Percentiles rank a stretch among this genome's conserved stretches.
Evolutionary conservation across 2,888 invertebrate species (phyloP).

Genomic region (Empis livida): DNA sequence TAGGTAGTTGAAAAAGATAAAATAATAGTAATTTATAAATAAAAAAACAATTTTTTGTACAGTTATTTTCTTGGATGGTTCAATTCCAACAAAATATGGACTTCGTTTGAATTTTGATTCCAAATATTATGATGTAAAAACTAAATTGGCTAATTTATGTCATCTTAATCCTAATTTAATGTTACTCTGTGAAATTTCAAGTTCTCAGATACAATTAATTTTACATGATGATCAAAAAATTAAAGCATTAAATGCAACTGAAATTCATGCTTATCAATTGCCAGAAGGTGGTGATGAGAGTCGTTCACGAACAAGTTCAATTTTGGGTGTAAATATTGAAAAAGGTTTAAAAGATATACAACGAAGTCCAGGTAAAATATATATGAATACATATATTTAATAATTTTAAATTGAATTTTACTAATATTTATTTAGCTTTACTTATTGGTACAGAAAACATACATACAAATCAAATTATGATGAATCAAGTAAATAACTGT

Average conservation of each 20-base stretch:
- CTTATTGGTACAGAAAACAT: constrained; percentile 11
- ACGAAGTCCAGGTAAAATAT: constrained; percentile 28
- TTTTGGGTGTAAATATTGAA: constrained; percentile 30
- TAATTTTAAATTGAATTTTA: not conserved
- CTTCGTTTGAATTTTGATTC: constrained; percentile 72
- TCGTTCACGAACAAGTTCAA: constrained; percentile 29
- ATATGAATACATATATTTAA: no score
- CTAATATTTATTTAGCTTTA: constrained; percentile 9
- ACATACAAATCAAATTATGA: constrained; percentile 4
- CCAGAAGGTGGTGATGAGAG: constrained; percentile 34
- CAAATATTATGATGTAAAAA: constrained; percentile 62
- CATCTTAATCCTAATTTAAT: constrained; percentile 47
- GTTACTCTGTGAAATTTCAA: constrained; percentile 57
- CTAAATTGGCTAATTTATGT: constrained; percentile 51
- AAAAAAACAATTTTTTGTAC: no score
- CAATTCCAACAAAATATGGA: constrained; percentile 73
- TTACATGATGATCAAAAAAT: constrained; percentile 42
- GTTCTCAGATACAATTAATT: constrained; percentile 51
- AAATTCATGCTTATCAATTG: constrained; percentile 58
- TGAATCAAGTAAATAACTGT: constrained; percentile 5
- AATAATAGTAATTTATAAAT: not conserved
- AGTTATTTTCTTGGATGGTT: constrained; percentile 70
- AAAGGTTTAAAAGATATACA: constrained; percentile 36
- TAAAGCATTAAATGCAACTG: constrained; percentile 38
- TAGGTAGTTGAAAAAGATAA: constrained; percentile 39